phyloP scores from a whole-genome alignment of 2,888 invertebrate species.

The Drosophila cyrtoloma region DNA sequence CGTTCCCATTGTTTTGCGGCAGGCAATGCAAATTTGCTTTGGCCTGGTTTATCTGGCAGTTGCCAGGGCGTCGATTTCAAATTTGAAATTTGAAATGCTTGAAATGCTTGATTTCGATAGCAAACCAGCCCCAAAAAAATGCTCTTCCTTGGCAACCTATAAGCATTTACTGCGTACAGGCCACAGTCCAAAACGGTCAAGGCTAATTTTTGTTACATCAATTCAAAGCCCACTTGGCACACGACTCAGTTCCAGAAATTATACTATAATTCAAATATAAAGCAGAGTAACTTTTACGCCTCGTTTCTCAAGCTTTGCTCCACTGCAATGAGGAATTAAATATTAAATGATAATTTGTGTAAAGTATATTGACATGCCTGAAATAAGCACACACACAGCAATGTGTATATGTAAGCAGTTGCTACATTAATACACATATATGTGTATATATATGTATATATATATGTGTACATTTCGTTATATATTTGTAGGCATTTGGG shows the following conservation, averaged over 20 bases:
- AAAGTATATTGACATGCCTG: conserved; percentile 6
- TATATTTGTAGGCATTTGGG: conserved; percentile 6
- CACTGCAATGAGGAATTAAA: conserved; percentile 5
- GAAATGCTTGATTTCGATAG: conserved; percentile 38
- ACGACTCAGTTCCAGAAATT: conserved; percentile 2
- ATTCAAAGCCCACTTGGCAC: conserved; percentile 75
- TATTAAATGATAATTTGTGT: conserved; percentile 15
- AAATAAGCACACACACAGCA: not conserved
- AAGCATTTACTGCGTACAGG: conserved; percentile 2
- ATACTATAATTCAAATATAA: not conserved
- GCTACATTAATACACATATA: not conserved
- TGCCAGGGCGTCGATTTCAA: conserved; percentile 24
- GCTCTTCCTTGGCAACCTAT: conserved; percentile 38
- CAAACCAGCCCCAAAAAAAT: conserved; percentile 28
- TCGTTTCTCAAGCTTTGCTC: not conserved
- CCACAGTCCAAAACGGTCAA: conserved; percentile 50
- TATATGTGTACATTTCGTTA: not conserved
- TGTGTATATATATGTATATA: not conserved
- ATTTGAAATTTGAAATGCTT: not conserved
- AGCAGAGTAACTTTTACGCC: accelerated
- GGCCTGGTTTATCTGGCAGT: conserved; percentile 33
- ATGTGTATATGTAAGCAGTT: conserved; percentile 1
- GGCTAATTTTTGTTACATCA: conserved; percentile 44
- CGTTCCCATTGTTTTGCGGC: conserved; percentile 28
- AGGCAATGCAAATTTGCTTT: conserved; percentile 35